A percentile compares a stretch with the other conserved stretches of the same genome.
Conservation (phyloP, 2,797 vertebrate genomes). For the Ataeniobius toweri region DNA sequence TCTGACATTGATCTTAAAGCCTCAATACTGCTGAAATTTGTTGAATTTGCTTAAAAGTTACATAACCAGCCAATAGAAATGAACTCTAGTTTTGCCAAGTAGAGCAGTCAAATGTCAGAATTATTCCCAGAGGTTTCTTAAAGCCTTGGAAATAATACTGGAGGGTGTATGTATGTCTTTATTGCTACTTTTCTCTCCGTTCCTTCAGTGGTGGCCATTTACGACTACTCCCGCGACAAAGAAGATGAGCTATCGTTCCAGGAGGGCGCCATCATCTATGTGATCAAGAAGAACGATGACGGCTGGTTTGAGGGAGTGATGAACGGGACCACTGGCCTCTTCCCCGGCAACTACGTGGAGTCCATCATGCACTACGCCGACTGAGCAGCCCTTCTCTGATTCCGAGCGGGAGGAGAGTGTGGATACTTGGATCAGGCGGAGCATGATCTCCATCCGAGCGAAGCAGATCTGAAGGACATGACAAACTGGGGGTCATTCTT, state of each 20-base stretch:
- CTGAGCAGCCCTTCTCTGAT: slow-evolving; percentile 69
- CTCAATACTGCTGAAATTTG: too few species aligned
- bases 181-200: too few species aligned
- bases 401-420: slow-evolving; percentile 31
- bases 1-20: too few species aligned
- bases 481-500: slow-evolving; percentile 55
- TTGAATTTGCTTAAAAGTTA: too few species aligned
- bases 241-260: slow-evolving; percentile 98
- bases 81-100: too few species aligned
- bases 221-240: slow-evolving; percentile 96
- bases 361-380: slow-evolving; percentile 99
- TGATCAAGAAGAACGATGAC: slow-evolving; percentile 99
- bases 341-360: slow-evolving; percentile 98
- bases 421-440: slow-evolving; percentile 72
- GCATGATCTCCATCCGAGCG: slow-evolving; percentile 60
- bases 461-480: slow-evolving; percentile 27
- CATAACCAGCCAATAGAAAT: too few species aligned
- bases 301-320: slow-evolving; percentile 98
- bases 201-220: slow-evolving; percentile 94
- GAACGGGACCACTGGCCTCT: slow-evolving; percentile 96
- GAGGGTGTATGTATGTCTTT: too few species aligned
- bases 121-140: too few species aligned
- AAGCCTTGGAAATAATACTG: too few species aligned
- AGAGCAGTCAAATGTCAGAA: too few species aligned
- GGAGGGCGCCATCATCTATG: slow-evolving; percentile 98